A percentile compares a stretch with the other conserved stretches of the same genome.
These are phyloP conservation scores for Meandrusa payeni DNA, from an alignment of 2,888 invertebrate genomes.

Conservation along the genomic window DNA sequence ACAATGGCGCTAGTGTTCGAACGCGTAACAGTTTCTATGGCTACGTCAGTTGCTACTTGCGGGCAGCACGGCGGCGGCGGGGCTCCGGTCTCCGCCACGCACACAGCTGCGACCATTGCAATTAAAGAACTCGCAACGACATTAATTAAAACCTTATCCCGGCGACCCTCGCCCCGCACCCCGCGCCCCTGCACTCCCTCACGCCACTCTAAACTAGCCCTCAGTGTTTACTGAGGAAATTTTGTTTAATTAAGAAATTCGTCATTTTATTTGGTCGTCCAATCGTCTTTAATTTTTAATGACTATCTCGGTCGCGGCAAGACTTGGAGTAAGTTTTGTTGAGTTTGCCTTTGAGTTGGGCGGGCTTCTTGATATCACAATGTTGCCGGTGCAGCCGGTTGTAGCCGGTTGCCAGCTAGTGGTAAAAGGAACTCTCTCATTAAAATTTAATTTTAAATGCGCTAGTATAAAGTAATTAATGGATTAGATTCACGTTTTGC, in stretches of 20 bases:
- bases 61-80: no score
- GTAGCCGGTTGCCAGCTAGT: slow-evolving; percentile 2
- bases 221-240: slow-evolving; percentile 46
- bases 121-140: slow-evolving; percentile 68
- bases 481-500: no score
- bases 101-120: slow-evolving; percentile 62
- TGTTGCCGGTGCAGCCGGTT: no score
- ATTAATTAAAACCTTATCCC: slow-evolving; percentile 69
- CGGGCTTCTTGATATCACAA: slow-evolving; percentile 15
- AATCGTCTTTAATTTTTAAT: slow-evolving; percentile 36
- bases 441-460: slow-evolving; percentile 12
- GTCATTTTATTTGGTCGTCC: slow-evolving; percentile 37
- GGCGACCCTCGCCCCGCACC: slow-evolving; percentile 23
- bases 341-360: slow-evolving; percentile 16
- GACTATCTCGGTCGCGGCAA: slow-evolving; percentile 26
- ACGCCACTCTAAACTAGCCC: slow-evolving; percentile 61
- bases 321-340: slow-evolving; percentile 16
- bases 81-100: no score
- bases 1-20: no score
- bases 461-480: no score
- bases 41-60: no score
- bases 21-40: no score
- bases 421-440: slow-evolving; percentile 7
- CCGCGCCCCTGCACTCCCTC: slow-evolving; percentile 25
- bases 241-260: slow-evolving; percentile 67